phyloP scores from a whole-genome alignment of 2,888 invertebrate species.

The Eledone cirrhosa region DNA sequence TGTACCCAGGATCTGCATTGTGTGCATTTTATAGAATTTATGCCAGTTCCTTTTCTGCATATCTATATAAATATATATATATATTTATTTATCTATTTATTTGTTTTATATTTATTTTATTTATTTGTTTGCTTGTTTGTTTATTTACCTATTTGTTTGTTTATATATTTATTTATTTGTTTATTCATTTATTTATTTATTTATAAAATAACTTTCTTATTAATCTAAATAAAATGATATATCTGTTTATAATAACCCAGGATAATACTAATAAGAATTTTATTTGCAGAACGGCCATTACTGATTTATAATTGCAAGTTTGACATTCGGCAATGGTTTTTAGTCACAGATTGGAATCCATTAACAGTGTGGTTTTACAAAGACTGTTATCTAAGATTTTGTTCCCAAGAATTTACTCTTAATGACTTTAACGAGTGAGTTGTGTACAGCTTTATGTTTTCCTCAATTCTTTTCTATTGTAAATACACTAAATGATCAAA shows the following conservation, averaged over 20 bases:
- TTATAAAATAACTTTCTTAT: background rate
- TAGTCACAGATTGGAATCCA: constrained; percentile 89
- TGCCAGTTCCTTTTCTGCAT: no score
- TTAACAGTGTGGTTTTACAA: constrained; percentile 92
- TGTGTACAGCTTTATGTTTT: constrained; percentile 50
- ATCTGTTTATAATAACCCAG: background rate
- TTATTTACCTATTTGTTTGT: no score
- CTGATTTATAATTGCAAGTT: constrained; percentile 91
- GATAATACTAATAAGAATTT: constrained; percentile 52
- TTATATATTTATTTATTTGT: no score
- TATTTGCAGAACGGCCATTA: constrained; percentile 81
- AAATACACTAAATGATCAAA: background rate
- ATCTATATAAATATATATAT: no score
- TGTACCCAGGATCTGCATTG: no score
- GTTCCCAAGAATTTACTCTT: constrained; percentile 78
- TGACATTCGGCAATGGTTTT: constrained; percentile 94
- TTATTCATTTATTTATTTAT: background rate
- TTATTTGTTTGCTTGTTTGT: no score
- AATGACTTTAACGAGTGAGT: constrained; percentile 88
- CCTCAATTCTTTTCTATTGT: background rate
- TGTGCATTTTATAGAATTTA: no score
- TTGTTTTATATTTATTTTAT: no score
- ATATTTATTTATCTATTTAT: no score
- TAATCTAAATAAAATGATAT: background rate
- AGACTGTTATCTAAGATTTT: constrained; percentile 91